These are phyloP conservation scores for Passerculus sandwichensis DNA, from an alignment of 2,797 vertebrate genomes.

Conservation along the genomic window DNA sequence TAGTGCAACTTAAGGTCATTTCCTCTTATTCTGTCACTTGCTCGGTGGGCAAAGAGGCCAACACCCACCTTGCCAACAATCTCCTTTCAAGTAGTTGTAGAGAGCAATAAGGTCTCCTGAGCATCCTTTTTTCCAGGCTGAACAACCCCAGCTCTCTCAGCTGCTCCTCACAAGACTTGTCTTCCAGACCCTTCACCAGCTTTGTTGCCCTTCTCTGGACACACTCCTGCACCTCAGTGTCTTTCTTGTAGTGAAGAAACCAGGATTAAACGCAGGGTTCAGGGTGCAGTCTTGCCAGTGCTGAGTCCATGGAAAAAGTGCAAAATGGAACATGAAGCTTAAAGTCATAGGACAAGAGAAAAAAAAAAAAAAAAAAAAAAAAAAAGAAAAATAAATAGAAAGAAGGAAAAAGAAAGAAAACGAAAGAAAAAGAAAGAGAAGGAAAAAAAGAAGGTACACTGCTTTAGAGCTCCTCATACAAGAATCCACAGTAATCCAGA, in stretches of 20 bases:
- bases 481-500: neutral
- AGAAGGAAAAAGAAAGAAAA: neutral
- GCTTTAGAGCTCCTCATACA: neutral
- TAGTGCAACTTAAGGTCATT: neutral
- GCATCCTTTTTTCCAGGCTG: neutral
- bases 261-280: neutral
- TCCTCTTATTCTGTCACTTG: neutral
- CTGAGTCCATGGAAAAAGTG: neutral
- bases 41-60: neutral
- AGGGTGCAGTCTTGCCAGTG: too few relatives aligned
- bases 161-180: too few relatives aligned
- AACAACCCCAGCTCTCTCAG: neutral
- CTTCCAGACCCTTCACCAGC: neutral
- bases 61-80: too few relatives aligned
- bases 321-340: fast-evolving
- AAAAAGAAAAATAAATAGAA: neutral
- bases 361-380: neutral
- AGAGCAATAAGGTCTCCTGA: neutral
- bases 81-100: too few relatives aligned
- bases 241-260: neutral
- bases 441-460: neutral
- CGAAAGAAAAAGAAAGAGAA: neutral
- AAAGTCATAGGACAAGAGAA: neutral
- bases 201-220: neutral
- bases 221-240: neutral